Evolutionary conservation across 1,140 invertebrate genomes (phyloP), one percentile per base, ranked within the genome.

Genomic region (Neodiprion fabricii): DNA sequence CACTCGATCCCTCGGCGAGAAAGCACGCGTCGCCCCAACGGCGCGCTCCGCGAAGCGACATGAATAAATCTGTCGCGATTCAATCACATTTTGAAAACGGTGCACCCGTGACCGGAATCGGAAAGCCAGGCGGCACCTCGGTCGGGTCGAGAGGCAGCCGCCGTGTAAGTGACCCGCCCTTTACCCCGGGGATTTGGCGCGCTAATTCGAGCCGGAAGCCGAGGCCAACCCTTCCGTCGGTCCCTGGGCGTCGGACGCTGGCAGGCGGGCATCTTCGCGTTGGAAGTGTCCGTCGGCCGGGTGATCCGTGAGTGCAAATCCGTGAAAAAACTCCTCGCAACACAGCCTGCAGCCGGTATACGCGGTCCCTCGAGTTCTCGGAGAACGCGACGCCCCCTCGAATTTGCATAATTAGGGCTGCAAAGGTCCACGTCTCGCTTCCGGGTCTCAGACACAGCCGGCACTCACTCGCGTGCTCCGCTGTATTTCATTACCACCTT

Each of bases 81-180:
- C 53, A 61, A 61, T 61, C 53, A 61, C 53, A 61, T 61, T 61
- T 61, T 61, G 53, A 61, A 61, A 61, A 61, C 53, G 53, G 53
- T 61, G 53, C 53, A 61, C 8, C 8, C 53, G 53, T 61, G 53
- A 11, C n/a, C 53, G 53, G 53, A 61, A 61, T 61, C 11, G 2
- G 53, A 3, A 61, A n/a, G 11, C 53, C n/a, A 11, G 9, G 9
- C 11, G 53, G 53, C 50, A 61, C 53, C 53, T 61, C 53, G 11
- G 11, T 40, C 28, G 28, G 28, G 28, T 3, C 28, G 5, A 40
- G 28, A 40, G 28, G 28, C 28, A 40, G 28, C 28, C 28, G 28
- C 28, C 28, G 28, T 40, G 28, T 40, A 40, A 40, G 28, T 40
- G 28, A 40, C 28, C 28, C 28, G 28, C 2, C 28, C 28, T 40